A percentile compares a stretch with the other conserved stretches of the same genome.
These are phyloP conservation scores for Drosophila dunni DNA, from an alignment of 1,140 invertebrate species.

Conservation along the genomic window DNA sequence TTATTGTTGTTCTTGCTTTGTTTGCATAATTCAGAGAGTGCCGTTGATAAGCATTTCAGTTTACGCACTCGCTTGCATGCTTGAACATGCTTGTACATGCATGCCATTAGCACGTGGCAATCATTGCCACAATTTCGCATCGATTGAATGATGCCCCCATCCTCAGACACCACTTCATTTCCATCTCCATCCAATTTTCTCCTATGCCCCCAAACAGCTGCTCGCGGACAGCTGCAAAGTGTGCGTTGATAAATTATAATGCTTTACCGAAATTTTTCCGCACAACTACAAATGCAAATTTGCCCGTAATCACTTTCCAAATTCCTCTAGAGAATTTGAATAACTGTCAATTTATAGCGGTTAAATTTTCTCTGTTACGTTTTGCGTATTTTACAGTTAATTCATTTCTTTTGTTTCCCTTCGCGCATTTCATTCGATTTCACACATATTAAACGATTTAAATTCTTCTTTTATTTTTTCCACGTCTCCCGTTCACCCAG, in stretches of 20 bases:
- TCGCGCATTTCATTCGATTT: slow-evolving; percentile 7
- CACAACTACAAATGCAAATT: slow-evolving; percentile 36
- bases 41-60: slow-evolving; percentile 33
- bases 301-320: slow-evolving; percentile 22
- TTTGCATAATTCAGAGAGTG: slow-evolving; percentile 43
- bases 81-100: slow-evolving; percentile 53
- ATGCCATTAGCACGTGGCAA: slow-evolving; percentile 48
- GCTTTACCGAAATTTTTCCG: slow-evolving; percentile 20
- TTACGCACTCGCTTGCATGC: slow-evolving; percentile 10
- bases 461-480: slow-evolving; percentile 25
- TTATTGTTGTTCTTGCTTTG: slow-evolving; percentile 27
- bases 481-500: slow-evolving; percentile 27
- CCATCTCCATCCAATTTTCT: background rate
- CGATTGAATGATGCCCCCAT: background rate
- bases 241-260: slow-evolving; percentile 11
- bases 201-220: slow-evolving; percentile 33
- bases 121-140: slow-evolving; percentile 16
- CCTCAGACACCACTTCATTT: background rate
- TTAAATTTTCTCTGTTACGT: slow-evolving; percentile 21
- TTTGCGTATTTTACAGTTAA: slow-evolving; percentile 14
- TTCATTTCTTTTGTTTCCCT: slow-evolving; percentile 12
- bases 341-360: slow-evolving; percentile 16
- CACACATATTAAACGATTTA: slow-evolving; percentile 45
- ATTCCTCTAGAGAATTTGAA: slow-evolving; percentile 17
- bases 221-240: slow-evolving; percentile 31